Conservation (phyloP, 37 sponge, comb jelly and placozoan genomes). For the Aplysina aerophoba region DNA sequence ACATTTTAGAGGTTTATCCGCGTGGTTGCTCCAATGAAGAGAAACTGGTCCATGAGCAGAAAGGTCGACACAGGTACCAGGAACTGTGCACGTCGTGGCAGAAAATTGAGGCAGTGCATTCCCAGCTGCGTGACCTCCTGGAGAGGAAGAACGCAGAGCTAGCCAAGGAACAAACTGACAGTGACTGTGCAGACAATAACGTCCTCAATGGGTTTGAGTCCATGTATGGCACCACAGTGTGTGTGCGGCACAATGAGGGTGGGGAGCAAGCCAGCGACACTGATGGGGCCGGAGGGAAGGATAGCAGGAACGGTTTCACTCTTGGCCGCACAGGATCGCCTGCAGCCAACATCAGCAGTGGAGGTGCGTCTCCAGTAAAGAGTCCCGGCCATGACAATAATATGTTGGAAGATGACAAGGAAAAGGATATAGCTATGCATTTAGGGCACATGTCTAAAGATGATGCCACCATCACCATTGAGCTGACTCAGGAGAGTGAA, state of each 20-base stretch:
- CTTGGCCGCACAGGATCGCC: background rate
- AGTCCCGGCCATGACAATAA: background rate
- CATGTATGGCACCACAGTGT: slow-evolving; percentile 20
- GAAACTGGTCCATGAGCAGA: background rate
- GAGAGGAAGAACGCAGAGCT: background rate
- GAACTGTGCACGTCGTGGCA: slow-evolving; percentile 44
- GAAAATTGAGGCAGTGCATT: slow-evolving; percentile 34
- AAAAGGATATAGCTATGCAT: background rate
- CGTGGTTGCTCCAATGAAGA: slow-evolving; percentile 13
- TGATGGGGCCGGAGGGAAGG: background rate
- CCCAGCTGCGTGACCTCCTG: background rate
- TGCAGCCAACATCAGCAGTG: background rate
- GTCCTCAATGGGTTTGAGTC: background rate
- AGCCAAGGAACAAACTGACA: background rate
- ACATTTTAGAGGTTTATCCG: slow-evolving; percentile 64
- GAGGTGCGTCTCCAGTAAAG: background rate
- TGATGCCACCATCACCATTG: background rate
- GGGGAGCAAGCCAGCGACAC: background rate
- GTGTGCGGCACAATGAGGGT: background rate
- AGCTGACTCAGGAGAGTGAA: slow-evolving; percentile 1
- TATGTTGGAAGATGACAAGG: background rate
- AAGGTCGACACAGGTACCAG: slow-evolving; percentile 10
- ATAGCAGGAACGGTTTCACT: background rate
- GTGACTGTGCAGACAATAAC: background rate
- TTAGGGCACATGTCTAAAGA: background rate